These are phyloP conservation scores for Sisor rabdophorus DNA, from an alignment of 2,113 vertebrate species.

Conservation along the genomic window DNA sequence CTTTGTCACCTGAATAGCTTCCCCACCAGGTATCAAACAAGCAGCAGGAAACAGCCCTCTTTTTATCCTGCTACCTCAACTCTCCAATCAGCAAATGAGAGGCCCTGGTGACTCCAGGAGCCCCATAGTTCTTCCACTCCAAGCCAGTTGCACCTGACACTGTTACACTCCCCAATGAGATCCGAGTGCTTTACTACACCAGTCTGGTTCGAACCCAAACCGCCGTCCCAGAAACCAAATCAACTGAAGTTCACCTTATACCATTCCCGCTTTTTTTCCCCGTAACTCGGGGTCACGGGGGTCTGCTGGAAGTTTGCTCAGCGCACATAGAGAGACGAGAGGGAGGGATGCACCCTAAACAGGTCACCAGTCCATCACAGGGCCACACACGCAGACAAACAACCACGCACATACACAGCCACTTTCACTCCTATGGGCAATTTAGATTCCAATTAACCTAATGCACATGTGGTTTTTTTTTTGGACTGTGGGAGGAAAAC, in stretches of 20 bases:
- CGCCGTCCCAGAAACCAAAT: not conserved
- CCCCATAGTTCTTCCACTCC: conserved; percentile 56
- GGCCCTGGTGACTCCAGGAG: conserved; percentile 75
- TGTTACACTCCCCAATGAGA: conserved; percentile 71
- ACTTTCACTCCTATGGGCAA: no score
- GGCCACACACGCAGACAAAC: no score
- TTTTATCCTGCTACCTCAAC: conserved; percentile 79
- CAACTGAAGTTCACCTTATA: not conserved
- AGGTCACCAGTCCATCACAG: no score
- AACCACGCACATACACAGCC: no score
- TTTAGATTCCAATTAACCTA: no score
- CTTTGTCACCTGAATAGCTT: conserved; percentile 98
- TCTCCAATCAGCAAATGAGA: conserved; percentile 88
- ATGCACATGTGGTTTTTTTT: no score
- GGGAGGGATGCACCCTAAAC: no score
- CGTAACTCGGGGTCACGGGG: no score
- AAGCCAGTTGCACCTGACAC: conserved; percentile 64
- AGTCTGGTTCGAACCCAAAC: not conserved
- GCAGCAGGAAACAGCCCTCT: conserved; percentile 87
- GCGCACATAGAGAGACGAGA: no score
- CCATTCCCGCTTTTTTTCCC: not conserved
- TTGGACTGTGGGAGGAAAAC: no score
- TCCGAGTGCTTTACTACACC: not conserved
- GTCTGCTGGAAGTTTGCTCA: no score
- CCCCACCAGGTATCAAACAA: conserved; percentile 98